Percentiles rank a stretch among this genome's conserved stretches.
phyloP scores from a whole-genome alignment of 2,113 vertebrate species.

The Tragelaphus imberbis region DNA sequence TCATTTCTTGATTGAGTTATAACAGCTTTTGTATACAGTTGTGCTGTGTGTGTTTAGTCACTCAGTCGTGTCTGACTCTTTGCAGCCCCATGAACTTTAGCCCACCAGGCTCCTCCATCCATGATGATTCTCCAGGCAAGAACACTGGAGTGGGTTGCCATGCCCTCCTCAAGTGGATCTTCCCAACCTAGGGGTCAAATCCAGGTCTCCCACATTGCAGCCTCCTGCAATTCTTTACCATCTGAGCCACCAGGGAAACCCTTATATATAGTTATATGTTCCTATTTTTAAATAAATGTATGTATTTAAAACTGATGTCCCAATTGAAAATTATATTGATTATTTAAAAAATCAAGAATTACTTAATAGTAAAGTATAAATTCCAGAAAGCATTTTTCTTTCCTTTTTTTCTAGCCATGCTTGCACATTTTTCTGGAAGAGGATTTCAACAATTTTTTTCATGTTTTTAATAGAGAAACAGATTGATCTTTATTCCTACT shows the following conservation, averaged over 20 bases:
- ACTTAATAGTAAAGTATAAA: not conserved
- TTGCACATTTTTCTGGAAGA: constrained; percentile 48
- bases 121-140: not conserved
- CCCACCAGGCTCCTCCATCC: not conserved
- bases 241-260: not conserved
- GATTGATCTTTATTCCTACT: constrained; percentile 57
- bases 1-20: not conserved
- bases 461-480: constrained; percentile 52
- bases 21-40: not conserved
- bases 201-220: not conserved
- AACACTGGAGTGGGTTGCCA: not conserved
- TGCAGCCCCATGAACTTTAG: not conserved
- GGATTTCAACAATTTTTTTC: constrained; percentile 60
- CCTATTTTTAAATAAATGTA: not conserved
- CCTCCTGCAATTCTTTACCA: not conserved
- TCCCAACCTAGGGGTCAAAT: not conserved
- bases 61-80: not conserved
- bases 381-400: not conserved
- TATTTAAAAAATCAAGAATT: not conserved
- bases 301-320: not conserved
- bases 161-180: not conserved
- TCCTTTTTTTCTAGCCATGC: not conserved
- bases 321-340: not conserved
- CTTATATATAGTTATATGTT: not conserved
- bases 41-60: not conserved